A percentile compares a stretch with the other conserved stretches of the same genome.
Evolutionary conservation across 2,888 invertebrate genomes (phyloP).

Genomic region (Cyrtodaria siliqua): DNA sequence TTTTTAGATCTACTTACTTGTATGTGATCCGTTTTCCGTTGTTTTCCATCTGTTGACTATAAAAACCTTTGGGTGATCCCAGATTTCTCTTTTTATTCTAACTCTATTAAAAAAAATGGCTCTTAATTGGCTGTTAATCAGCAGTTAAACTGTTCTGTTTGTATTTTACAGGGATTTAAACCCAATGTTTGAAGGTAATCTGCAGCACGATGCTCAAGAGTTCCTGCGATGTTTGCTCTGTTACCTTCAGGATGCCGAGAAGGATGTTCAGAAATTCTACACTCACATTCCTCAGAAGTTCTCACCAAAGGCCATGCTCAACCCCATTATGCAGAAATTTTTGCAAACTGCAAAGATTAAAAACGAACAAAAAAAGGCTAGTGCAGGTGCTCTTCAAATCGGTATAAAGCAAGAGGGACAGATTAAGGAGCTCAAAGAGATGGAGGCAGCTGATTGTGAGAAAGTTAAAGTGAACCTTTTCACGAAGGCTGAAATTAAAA

Average conservation of each 20-base stretch:
- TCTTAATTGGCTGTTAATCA: too few relatives aligned
- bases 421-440: too few relatives aligned
- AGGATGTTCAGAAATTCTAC: constrained; percentile 70
- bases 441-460: constrained; percentile 8
- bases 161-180: constrained; percentile 88
- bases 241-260: constrained; percentile 82
- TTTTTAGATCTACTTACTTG: too few relatives aligned
- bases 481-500: constrained; percentile 50
- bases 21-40: too few relatives aligned
- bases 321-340: constrained; percentile 73
- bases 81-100: too few relatives aligned
- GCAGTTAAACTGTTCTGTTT: too few relatives aligned
- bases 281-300: constrained; percentile 47
- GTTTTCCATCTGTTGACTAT: too few relatives aligned
- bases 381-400: too few relatives aligned
- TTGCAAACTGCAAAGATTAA: constrained; percentile 39
- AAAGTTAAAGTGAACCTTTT: constrained; percentile 58
- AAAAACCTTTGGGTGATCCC: too few relatives aligned
- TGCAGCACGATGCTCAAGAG: constrained; percentile 98
- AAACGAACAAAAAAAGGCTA: not conserved
- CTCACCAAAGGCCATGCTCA: constrained; percentile 44
- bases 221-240: constrained; percentile 87
- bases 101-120: too few relatives aligned
- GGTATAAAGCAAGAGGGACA: too few relatives aligned
- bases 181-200: constrained; percentile 93